Percentiles rank a stretch among this genome's conserved stretches.
phyloP scores from a whole-genome alignment of 2,888 invertebrate genomes.

The Tuberolachnus salignus region DNA sequence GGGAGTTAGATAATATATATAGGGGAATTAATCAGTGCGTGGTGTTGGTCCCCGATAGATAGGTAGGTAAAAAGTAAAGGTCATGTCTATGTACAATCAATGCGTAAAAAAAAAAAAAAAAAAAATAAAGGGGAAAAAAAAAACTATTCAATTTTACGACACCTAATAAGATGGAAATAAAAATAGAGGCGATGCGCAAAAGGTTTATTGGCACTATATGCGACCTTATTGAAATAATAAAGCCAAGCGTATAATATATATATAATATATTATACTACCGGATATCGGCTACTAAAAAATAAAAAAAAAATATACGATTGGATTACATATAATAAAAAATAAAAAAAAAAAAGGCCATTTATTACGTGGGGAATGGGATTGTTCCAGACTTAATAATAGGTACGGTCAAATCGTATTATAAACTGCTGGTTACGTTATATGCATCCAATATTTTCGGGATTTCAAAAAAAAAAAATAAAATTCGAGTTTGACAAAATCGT shows the following conservation, averaged over 20 bases:
- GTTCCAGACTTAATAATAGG: neutral
- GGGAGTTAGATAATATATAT: neutral
- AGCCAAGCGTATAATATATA: slow-evolving; percentile 11
- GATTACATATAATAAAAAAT: slow-evolving; percentile 5
- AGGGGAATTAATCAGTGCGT: neutral
- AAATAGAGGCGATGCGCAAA: neutral
- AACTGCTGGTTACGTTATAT: no score
- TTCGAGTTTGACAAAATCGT: no score
- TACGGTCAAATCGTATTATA: no score
- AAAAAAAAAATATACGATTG: slow-evolving; percentile 3
- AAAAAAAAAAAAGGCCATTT: neutral
- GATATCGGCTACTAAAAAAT: slow-evolving; percentile 6
- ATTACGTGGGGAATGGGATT: neutral
- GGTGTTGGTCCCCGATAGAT: neutral
- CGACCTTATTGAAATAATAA: slow-evolving; percentile 26
- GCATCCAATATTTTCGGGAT: no score
- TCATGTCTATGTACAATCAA: neutral
- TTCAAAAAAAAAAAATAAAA: no score
- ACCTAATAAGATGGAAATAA: slow-evolving; percentile 8
- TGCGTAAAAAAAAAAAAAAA: slow-evolving; percentile 11
- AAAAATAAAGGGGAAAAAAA: no score
- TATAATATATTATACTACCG: neutral
- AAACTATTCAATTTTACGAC: slow-evolving; percentile 8
- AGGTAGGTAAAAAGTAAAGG: neutral
- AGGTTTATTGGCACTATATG: slow-evolving; percentile 1